A percentile compares a stretch with the other conserved stretches of the same genome.
Conservation (phyloP, 2,797 vertebrate genomes). For the Aplochiton taeniatus region DNA sequence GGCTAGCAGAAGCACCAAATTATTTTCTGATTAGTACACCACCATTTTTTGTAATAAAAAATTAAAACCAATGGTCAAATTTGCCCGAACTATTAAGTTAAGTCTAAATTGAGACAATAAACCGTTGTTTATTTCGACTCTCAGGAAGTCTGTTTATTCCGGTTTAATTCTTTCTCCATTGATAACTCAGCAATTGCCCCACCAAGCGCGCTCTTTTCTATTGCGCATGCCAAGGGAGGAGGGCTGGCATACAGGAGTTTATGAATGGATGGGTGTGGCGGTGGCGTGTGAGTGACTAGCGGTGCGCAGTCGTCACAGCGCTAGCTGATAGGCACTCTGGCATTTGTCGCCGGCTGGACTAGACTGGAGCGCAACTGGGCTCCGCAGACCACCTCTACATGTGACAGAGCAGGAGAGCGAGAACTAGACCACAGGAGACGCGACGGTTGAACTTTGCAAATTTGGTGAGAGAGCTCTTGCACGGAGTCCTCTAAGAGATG, state of each 20-base stretch:
- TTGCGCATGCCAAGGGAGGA: too few species aligned
- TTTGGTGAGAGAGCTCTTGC: conserved; percentile 56
- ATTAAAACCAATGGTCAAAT: too few species aligned
- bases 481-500: conserved; percentile 6
- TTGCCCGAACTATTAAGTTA: too few species aligned
- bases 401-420: conserved; percentile 28
- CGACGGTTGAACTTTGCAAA: conserved; percentile 62
- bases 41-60: too few species aligned
- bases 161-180: background rate
- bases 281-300: conserved; percentile 42
- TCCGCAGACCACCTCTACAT: conserved; percentile 36
- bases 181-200: background rate
- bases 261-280: conserved; percentile 84
- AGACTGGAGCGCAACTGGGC: conserved; percentile 56
- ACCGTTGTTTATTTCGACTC: too few species aligned
- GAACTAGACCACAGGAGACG: conserved; percentile 30
- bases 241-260: conserved; percentile 53
- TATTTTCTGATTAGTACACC: too few species aligned
- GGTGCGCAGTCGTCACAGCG: conserved; percentile 60
- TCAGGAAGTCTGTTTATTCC: background rate
- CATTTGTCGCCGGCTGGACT: conserved; percentile 21
- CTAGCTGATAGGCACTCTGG: conserved; percentile 48
- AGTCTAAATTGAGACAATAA: too few species aligned
- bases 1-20: background rate
- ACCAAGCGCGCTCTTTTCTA: too few species aligned